A percentile compares a stretch with the other conserved stretches of the same genome.
Conservation (phyloP, 2,888 invertebrate genomes). For the Caenorhabditis sulstoni region DNA sequence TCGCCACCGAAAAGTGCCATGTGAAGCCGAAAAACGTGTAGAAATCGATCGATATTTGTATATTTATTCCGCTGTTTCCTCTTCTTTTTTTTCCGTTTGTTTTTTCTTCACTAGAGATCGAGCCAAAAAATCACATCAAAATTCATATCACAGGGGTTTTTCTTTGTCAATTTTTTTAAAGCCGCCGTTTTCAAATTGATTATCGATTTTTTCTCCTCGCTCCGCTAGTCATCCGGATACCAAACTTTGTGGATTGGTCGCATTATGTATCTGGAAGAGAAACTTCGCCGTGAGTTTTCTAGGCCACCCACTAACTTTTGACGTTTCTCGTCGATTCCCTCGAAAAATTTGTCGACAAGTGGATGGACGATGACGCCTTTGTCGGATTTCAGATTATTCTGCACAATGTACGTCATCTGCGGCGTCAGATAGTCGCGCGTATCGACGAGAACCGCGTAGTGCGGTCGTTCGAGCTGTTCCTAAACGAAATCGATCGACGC, state of each 20-base stretch:
- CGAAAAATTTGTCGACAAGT: slow-evolving; percentile 81
- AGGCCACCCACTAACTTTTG: slow-evolving; percentile 18
- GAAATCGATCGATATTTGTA: slow-evolving; percentile 6
- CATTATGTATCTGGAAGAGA: slow-evolving; percentile 46
- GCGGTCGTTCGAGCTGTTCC: slow-evolving; percentile 80
- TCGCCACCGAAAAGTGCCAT: slow-evolving; percentile 58
- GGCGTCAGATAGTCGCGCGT: slow-evolving; percentile 82
- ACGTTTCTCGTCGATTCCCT: slow-evolving; percentile 65
- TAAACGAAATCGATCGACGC: slow-evolving; percentile 27
- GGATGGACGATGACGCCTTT: slow-evolving; percentile 81
- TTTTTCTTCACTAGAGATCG: too few relatives aligned
- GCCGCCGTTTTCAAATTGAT: background rate
- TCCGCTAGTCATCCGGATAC: slow-evolving; percentile 47
- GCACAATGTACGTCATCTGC: slow-evolving; percentile 65
- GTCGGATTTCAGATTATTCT: slow-evolving; percentile 81
- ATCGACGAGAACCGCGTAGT: slow-evolving; percentile 83
- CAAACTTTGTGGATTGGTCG: slow-evolving; percentile 25
- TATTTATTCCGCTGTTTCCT: background rate
- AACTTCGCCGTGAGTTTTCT: background rate
- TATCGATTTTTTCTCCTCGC: too few relatives aligned
- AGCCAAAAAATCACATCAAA: too few relatives aligned
- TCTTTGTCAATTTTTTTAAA: background rate
- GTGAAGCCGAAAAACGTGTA: slow-evolving; percentile 57
- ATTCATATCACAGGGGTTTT: background rate
- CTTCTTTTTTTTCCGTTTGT: too few relatives aligned